phyloP scores from a whole-genome alignment of 2,888 invertebrate genomes.

The Elgonia sp. region DNA sequence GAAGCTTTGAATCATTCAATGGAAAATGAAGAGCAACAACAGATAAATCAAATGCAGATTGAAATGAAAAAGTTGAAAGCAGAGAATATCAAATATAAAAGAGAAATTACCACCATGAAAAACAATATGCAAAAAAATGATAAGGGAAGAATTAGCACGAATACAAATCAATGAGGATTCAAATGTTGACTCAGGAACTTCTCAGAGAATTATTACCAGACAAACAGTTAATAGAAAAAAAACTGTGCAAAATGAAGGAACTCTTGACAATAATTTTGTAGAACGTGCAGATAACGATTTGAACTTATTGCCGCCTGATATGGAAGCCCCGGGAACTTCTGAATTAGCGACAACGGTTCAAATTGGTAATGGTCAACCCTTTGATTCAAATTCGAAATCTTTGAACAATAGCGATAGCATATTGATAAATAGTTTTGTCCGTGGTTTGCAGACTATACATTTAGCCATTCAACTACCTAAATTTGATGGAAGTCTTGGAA shows the following conservation, averaged over 20 bases:
- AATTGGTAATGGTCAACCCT: too few species aligned
- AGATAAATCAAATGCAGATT: background rate
- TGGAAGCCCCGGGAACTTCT: too few species aligned
- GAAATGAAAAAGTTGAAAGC: background rate
- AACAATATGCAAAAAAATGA: background rate
- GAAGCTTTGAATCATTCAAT: background rate
- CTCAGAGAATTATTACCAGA: background rate
- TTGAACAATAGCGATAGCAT: background rate
- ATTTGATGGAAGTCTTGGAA: conserved; percentile 4
- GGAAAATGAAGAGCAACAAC: background rate
- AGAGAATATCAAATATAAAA: conserved; percentile 7
- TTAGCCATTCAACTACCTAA: conserved; percentile 38
- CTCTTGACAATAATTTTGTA: too few species aligned
- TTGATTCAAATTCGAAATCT: background rate
- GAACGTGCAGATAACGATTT: too few species aligned
- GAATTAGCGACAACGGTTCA: too few species aligned
- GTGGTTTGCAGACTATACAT: conserved; percentile 23
- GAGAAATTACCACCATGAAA: background rate
- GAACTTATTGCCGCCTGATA: too few species aligned
- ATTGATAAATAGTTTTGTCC: background rate
- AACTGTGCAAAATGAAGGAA: too few species aligned
- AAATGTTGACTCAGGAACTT: too few species aligned
- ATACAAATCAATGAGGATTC: background rate
- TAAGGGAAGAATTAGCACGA: background rate
- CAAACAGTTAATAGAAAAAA: background rate